Evolutionary conservation across 1,140 invertebrate genomes (phyloP), one percentile per base, ranked within the genome.

Genomic region (Ganaspis sp.): DNA sequence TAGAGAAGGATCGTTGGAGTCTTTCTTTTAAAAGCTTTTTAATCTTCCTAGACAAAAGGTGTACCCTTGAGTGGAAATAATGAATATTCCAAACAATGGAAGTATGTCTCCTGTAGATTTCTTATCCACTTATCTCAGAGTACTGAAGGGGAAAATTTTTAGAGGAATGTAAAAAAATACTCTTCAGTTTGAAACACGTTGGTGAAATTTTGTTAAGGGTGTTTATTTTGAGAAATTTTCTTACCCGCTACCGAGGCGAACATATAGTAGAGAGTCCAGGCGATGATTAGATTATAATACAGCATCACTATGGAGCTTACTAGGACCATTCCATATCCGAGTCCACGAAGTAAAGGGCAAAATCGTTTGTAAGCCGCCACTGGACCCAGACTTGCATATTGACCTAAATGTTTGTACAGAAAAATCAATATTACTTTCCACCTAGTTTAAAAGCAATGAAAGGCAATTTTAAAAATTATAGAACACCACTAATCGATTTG

Each of bases 281-380:
- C 96, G 79, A 97, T 96, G 77, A 97, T 96, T n/a, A 96, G 92
- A 83, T 96, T 97, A 88, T 97, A 97, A 87, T 96, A 96, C 45
- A 95, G 92, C 92, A 95, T 95, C n/a, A 97, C 95, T 70, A 97
- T 93, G 80, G 94, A 94, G 53, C 96, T 96, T 4, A 97, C 94
- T 40, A 96, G 94, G 45, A 96, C 95, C 95, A 97, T 97, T 76
- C 95, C 95, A 80, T 95, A 96, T 19, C 96, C 96, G 12, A 97
- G 89, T 58, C 96, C 96, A 37, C 92, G 92, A 81, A 95, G 93
- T 11, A 95, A 90, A 1, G 94, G 94, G 81, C 94, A 95, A 85
- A 95, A 95, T 69, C 92, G 93, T 77, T 94, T 93, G 88, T 94
- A 95, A 38, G 94, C 93, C 15, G 94, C 95, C 17, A 95, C 94